Percentiles rank a stretch among this genome's conserved stretches.
phyloP scores from a whole-genome alignment of 2,797 vertebrate genomes.

The Poeciliopsis gracilis region DNA sequence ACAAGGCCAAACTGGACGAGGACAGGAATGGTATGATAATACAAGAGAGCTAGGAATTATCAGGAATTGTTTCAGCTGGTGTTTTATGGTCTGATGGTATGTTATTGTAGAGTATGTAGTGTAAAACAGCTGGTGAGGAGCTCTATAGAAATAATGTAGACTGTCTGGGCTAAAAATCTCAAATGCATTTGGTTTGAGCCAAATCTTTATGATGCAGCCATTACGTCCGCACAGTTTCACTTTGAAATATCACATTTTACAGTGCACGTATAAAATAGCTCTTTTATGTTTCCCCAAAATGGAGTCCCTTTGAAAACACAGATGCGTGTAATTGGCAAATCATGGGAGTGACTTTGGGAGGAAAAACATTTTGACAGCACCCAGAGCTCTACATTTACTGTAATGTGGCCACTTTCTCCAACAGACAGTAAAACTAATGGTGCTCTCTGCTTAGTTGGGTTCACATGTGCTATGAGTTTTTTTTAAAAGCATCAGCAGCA shows the following conservation, averaged over 20 bases:
- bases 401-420: conserved; percentile 63
- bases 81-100: conserved; percentile 35
- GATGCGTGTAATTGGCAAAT: conserved; percentile 76
- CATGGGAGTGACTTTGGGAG: conserved; percentile 67
- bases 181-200: conserved; percentile 46
- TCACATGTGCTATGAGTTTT: conserved; percentile 47
- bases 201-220: conserved; percentile 63
- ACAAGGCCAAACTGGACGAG: conserved; percentile 66
- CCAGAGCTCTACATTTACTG: conserved; percentile 52
- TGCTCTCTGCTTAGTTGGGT: conserved; percentile 55
- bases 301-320: conserved; percentile 75
- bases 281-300: conserved; percentile 73
- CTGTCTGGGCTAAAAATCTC: conserved; percentile 40
- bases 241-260: conserved; percentile 74
- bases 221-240: conserved; percentile 69
- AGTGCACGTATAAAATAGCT: conserved; percentile 63
- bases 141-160: conserved; percentile 19
- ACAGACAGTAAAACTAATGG: conserved; percentile 67
- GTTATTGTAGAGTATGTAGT: conserved; percentile 53
- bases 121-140: conserved; percentile 48
- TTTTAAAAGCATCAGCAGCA: conserved; percentile 19
- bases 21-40: conserved; percentile 56
- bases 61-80: conserved; percentile 60
- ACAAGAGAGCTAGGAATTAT: conserved; percentile 60
- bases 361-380: conserved; percentile 71